Evolutionary conservation across 2,113 vertebrate species (phyloP).

Genomic region (Nothoprocta perdicaria): DNA sequence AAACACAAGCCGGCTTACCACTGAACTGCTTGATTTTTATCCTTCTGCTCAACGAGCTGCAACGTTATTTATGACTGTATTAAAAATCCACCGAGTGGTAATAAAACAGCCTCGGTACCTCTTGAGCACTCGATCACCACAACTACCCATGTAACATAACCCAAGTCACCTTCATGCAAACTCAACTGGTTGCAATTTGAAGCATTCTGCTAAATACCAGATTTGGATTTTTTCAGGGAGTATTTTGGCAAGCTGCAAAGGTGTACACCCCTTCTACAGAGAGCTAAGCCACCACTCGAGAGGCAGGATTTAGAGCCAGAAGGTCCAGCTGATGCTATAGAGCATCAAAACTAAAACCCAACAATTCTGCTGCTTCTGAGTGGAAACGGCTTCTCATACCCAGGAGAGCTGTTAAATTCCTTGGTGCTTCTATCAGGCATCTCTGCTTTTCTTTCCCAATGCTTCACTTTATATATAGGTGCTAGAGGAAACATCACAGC

Average conservation of each 20-base stretch:
- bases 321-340: neutral
- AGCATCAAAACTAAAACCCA: neutral
- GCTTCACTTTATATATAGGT: neutral
- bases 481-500: neutral
- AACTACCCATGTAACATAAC: conserved; percentile 54
- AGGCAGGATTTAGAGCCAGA: neutral
- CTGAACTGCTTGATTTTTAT: conserved; percentile 39
- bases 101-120: conserved; percentile 54
- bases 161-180: conserved; percentile 78
- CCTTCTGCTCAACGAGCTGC: conserved; percentile 59
- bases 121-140: conserved; percentile 37
- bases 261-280: neutral
- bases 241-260: neutral
- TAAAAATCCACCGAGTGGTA: conserved; percentile 54
- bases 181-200: neutral
- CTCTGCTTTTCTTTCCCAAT: neutral
- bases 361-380: neutral
- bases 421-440: neutral
- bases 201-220: conserved; percentile 50
- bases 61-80: conserved; percentile 59
- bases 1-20: conserved; percentile 46
- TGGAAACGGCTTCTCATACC: neutral
- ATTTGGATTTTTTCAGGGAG: neutral
- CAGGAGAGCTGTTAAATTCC: neutral
- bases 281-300: neutral